Conservation (phyloP, 2,797 vertebrate genomes). For the Phylloscopus collybita region DNA sequence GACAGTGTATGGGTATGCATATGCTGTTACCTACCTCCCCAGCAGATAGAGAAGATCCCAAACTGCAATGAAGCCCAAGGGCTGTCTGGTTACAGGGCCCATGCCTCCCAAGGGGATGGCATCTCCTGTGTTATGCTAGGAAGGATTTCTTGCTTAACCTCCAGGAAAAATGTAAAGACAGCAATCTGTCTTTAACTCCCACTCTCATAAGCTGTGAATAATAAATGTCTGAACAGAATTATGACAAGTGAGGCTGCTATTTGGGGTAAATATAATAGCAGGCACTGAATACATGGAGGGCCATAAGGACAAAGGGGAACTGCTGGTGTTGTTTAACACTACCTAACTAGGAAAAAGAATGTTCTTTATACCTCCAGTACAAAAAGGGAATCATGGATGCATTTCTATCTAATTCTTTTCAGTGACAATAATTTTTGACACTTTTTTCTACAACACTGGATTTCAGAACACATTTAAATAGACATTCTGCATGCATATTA, state of each 20-base stretch:
- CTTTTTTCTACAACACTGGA: not conserved
- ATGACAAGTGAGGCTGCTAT: not conserved
- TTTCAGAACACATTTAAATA: not conserved
- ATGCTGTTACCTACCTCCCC: not conserved
- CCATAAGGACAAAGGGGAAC: not conserved
- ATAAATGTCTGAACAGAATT: conserved; percentile 30
- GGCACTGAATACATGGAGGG: not conserved
- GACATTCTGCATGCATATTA: not conserved
- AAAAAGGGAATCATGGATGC: not conserved
- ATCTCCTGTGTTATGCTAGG: not conserved
- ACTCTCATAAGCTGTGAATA: conserved; percentile 53
- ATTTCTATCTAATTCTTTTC: not conserved
- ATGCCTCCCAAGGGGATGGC: not conserved
- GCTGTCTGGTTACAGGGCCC: not conserved
- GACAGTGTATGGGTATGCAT: too few relatives aligned
- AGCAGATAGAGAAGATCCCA: not conserved
- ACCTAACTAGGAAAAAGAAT: not conserved
- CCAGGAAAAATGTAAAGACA: not conserved
- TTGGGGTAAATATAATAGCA: not conserved
- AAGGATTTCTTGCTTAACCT: conserved; percentile 14
- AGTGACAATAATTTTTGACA: not conserved
- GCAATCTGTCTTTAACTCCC: conserved; percentile 42
- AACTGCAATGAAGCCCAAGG: not conserved
- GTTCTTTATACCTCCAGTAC: not conserved
- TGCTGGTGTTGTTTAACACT: not conserved